A percentile compares a stretch with the other conserved stretches of the same genome.
phyloP scores from a whole-genome alignment of 2,113 vertebrate species.

The Thunnus maccoyii region DNA sequence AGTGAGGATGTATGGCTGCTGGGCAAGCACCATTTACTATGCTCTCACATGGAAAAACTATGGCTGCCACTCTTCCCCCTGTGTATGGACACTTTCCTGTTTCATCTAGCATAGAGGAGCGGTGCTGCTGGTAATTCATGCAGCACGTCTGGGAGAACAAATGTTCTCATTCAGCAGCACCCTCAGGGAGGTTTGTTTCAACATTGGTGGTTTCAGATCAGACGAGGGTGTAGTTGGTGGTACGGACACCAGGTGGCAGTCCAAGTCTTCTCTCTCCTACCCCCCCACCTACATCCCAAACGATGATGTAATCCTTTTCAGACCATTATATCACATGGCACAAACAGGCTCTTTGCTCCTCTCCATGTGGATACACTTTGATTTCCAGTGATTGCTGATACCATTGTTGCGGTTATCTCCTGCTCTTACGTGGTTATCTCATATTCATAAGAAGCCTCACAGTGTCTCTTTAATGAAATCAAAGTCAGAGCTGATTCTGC shows the following conservation, averaged over 20 bases:
- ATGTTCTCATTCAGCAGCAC: constrained; percentile 57
- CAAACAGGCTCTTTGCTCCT: constrained; percentile 61
- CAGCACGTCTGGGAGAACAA: constrained; percentile 60
- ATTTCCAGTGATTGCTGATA: constrained; percentile 62
- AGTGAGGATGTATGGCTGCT: constrained; percentile 15
- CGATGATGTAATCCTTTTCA: constrained; percentile 82
- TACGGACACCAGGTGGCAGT: constrained; percentile 79
- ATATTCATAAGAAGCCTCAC: constrained; percentile 51
- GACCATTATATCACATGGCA: constrained; percentile 73
- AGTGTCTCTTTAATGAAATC: constrained; percentile 74
- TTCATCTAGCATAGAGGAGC: constrained; percentile 43
- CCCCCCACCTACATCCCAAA: constrained; percentile 65
- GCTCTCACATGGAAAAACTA: constrained; percentile 42
- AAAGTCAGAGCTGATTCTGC: constrained; percentile 61
- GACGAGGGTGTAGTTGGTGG: constrained; percentile 11
- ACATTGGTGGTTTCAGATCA: constrained; percentile 41
- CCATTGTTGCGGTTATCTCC: constrained; percentile 58
- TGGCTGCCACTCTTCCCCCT: constrained; percentile 5
- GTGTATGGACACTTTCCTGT: constrained; percentile 37
- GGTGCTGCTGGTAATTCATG: constrained; percentile 54
- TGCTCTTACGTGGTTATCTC: constrained; percentile 44
- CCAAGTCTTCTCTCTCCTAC: constrained; percentile 63
- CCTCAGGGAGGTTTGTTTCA: constrained; percentile 56
- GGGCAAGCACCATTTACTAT: constrained; percentile 39
- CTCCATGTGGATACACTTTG: constrained; percentile 57